Percentiles rank a stretch among this genome's conserved stretches.
Conservation (phyloP, 2,888 invertebrate genomes). For the Trichacis sp. region DNA sequence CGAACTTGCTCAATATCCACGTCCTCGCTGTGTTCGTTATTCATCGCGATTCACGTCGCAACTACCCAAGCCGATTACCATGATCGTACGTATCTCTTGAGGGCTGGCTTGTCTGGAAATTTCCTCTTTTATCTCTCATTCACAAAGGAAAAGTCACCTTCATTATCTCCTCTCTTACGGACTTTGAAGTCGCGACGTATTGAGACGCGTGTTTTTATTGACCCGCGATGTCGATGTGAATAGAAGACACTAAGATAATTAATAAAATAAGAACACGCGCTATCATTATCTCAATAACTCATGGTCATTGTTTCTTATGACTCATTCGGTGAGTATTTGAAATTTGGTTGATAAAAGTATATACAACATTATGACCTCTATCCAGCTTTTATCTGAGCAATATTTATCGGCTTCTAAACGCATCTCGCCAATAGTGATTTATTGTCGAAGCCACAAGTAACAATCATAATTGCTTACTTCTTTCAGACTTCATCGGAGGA, state of each 20-base stretch:
- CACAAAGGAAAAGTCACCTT: constrained; percentile 17
- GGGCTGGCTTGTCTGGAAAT: constrained; percentile 30
- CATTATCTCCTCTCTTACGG: neutral
- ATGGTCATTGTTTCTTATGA: neutral
- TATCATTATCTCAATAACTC: neutral
- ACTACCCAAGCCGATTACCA: constrained; percentile 47
- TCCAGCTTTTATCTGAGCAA: neutral
- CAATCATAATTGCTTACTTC: constrained; percentile 1
- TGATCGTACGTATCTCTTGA: constrained; percentile 27
- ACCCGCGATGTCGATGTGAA: neutral
- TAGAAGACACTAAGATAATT: too few relatives aligned
- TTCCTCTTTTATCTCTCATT: constrained; percentile 25
- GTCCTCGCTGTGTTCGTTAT: constrained; percentile 28
- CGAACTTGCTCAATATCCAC: constrained; percentile 18
- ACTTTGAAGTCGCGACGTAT: neutral
- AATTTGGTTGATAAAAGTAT: neutral
- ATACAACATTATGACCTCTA: neutral
- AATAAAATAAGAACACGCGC: neutral
- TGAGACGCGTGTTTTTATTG: too few relatives aligned
- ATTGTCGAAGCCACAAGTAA: neutral
- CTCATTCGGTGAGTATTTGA: neutral
- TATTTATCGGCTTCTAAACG: neutral
- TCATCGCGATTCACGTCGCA: constrained; percentile 43
- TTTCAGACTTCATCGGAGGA: neutral
- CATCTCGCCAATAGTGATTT: neutral